These are phyloP conservation scores for Telenomus remus DNA, from an alignment of 1,140 invertebrate genomes.

Conservation along the genomic window DNA sequence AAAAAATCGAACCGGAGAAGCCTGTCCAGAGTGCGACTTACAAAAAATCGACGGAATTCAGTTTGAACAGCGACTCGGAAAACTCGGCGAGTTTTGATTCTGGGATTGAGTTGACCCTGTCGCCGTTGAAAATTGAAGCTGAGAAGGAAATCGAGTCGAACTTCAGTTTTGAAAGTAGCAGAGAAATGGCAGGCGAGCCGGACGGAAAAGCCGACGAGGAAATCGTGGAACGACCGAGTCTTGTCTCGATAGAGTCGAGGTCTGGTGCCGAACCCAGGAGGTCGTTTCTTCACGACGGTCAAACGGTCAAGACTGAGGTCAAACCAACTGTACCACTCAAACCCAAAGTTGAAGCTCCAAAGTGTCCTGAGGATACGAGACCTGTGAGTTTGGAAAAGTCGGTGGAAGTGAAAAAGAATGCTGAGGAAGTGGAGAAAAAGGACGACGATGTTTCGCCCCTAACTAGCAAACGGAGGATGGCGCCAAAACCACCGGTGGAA, in stretches of 20 bases:
- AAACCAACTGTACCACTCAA: conserved; percentile 66
- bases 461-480: conserved; percentile 77
- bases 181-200: conserved; percentile 86
- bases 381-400: not conserved
- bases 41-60: too few species aligned
- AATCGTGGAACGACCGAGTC: conserved; percentile 70
- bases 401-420: conserved; percentile 6
- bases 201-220: conserved; percentile 86
- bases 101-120: conserved; percentile 56
- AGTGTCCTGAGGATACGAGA: conserved; percentile 8
- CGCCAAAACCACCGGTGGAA: conserved; percentile 79
- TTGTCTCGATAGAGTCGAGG: conserved; percentile 24
- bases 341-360: conserved; percentile 45
- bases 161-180: conserved; percentile 78
- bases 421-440: conserved; percentile 25
- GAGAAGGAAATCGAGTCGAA: conserved; percentile 64
- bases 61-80: conserved; percentile 35
- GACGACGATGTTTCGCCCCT: conserved; percentile 61
- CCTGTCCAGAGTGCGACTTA: too few species aligned
- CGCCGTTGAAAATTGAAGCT: conserved; percentile 58
- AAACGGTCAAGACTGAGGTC: too few species aligned
- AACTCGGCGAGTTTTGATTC: conserved; percentile 50
- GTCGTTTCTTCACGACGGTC: conserved; percentile 83
- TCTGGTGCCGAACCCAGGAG: conserved; percentile 77
- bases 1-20: conserved; percentile 70